A percentile compares a stretch with the other conserved stretches of the same genome.
Conservation (phyloP, 1,140 invertebrate species). For the Drosophila murphyi region DNA sequence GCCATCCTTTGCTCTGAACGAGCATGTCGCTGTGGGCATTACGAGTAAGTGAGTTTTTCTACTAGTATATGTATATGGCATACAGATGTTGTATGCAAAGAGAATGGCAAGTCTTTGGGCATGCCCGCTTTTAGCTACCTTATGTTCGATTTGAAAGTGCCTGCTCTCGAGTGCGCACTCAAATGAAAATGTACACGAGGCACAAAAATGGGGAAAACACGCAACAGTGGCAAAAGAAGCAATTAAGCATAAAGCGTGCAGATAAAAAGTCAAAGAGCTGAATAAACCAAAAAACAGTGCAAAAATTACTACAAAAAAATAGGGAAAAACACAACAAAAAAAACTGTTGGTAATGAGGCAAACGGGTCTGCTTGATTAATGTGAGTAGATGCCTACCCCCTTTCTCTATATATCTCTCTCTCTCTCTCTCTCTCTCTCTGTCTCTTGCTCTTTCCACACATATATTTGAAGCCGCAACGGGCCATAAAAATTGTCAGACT, state of each 20-base stretch:
- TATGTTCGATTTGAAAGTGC: slow-evolving; percentile 62
- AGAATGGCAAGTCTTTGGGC: not conserved
- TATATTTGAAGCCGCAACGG: slow-evolving; percentile 36
- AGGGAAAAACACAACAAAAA: slow-evolving; percentile 14
- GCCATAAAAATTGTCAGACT: slow-evolving; percentile 52
- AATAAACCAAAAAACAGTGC: slow-evolving; percentile 33
- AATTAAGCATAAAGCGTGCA: slow-evolving; percentile 62
- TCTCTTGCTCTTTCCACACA: not conserved
- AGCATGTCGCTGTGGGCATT: slow-evolving; percentile 10
- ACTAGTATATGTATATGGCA: slow-evolving; percentile 17
- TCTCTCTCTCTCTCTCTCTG: not conserved
- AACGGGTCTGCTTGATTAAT: slow-evolving; percentile 49
- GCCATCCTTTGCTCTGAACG: slow-evolving; percentile 10
- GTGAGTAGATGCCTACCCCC: slow-evolving; percentile 17
- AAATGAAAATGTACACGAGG: slow-evolving; percentile 39
- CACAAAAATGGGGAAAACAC: slow-evolving; percentile 2
- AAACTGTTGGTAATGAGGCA: slow-evolving; percentile 47
- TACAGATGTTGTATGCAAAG: slow-evolving; percentile 26
- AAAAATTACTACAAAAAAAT: slow-evolving; percentile 23
- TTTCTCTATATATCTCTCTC: not conserved
- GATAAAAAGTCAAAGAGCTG: slow-evolving; percentile 60
- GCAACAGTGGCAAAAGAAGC: slow-evolving; percentile 51
- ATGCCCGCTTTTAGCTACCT: slow-evolving; percentile 24
- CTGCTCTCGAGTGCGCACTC: slow-evolving; percentile 16
- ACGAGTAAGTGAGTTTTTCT: slow-evolving; percentile 33